These are phyloP conservation scores for Ptychobarbus kaznakovi DNA, from an alignment of 2,797 vertebrate genomes.

Conservation along the genomic window DNA sequence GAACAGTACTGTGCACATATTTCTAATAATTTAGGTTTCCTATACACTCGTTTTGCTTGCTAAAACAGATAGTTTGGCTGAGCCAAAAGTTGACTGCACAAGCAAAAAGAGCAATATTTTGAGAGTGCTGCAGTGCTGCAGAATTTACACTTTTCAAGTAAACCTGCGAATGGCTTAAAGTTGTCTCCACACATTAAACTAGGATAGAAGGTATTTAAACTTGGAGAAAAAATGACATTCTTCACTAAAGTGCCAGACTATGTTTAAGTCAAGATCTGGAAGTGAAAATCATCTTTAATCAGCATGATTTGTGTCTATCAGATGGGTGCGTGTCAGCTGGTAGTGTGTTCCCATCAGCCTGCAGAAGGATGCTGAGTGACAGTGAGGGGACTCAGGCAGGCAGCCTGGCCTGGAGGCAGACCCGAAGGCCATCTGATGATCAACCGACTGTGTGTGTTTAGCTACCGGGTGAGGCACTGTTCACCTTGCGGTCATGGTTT, in stretches of 20 bases:
- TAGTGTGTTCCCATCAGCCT: slow-evolving; percentile 14
- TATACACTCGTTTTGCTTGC: not conserved
- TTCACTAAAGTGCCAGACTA: slow-evolving; percentile 9
- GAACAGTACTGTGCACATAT: not conserved
- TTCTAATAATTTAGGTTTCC: not conserved
- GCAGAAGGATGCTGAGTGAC: slow-evolving; percentile 28
- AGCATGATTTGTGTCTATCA: slow-evolving; percentile 15
- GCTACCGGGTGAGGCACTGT: slow-evolving; percentile 30
- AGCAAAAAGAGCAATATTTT: slow-evolving; percentile 6
- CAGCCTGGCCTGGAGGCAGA: slow-evolving; percentile 36
- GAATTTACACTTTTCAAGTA: not conserved
- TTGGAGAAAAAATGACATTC: not conserved
- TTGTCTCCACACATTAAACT: not conserved
- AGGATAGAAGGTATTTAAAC: not conserved
- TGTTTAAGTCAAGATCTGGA: slow-evolving; percentile 19
- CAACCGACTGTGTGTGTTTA: slow-evolving; percentile 26
- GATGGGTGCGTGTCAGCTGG: slow-evolving; percentile 8
- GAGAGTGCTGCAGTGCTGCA: not conserved
- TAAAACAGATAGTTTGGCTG: not conserved
- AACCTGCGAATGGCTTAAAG: not conserved
- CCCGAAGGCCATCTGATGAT: slow-evolving; percentile 43
- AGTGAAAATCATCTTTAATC: slow-evolving; percentile 31
- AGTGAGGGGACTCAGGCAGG: slow-evolving; percentile 11
- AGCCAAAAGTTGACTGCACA: not conserved
- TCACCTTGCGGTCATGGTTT: slow-evolving; percentile 36